Conservation (phyloP, 2,888 invertebrate species). For the Mesorhabditis belari region DNA sequence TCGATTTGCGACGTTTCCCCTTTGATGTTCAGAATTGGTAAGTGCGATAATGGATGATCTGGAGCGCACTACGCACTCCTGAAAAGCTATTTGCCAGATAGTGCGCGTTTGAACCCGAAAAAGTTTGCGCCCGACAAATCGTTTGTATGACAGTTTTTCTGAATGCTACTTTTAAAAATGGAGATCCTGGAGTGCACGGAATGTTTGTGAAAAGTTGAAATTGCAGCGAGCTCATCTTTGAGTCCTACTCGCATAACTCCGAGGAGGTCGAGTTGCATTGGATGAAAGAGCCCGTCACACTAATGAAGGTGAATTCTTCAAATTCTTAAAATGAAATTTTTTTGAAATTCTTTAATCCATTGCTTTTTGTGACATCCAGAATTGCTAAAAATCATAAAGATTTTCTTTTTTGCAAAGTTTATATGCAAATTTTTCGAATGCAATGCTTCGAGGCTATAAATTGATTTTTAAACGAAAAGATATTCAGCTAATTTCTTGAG, state of each 20-base stretch:
- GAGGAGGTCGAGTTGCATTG: slow-evolving; percentile 49
- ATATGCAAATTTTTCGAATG: too few species aligned
- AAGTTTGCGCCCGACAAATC: background rate
- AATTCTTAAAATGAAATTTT: background rate
- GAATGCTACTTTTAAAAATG: too few species aligned
- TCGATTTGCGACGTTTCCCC: slow-evolving; percentile 49
- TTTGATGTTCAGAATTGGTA: slow-evolving; percentile 40
- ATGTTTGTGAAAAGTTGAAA: slow-evolving; percentile 10
- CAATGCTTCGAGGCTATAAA: too few species aligned
- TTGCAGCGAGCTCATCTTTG: slow-evolving; percentile 45
- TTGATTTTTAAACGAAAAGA: too few species aligned
- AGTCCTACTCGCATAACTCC: slow-evolving; percentile 51
- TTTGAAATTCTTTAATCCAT: background rate
- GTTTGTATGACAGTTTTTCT: too few species aligned
- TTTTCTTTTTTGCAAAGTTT: too few species aligned
- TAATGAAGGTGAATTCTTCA: slow-evolving; percentile 37
- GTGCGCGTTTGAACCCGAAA: background rate
- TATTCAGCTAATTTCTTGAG: too few species aligned
- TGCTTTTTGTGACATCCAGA: too few species aligned
- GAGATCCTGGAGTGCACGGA: background rate
- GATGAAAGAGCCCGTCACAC: slow-evolving; percentile 51
- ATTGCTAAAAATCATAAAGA: too few species aligned
- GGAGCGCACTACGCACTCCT: background rate
- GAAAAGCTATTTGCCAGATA: too few species aligned
- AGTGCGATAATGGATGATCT: background rate